phyloP scores from a whole-genome alignment of 2,888 invertebrate genomes.

The Charanyca ferruginea region DNA sequence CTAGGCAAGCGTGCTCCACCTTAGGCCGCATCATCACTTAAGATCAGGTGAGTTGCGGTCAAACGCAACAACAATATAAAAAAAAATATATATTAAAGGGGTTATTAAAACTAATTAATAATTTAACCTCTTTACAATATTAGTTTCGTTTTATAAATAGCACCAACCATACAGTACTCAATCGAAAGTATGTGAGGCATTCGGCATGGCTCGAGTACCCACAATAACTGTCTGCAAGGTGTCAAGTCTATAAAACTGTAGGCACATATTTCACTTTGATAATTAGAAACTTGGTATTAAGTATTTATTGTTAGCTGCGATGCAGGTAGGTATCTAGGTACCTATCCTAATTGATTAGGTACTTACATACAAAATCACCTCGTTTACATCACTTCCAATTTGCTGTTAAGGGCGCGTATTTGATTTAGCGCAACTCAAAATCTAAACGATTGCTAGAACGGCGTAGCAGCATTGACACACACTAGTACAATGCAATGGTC shows the following conservation, averaged over 20 bases:
- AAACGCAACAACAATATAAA: no score
- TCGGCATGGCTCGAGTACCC: constrained; percentile 52
- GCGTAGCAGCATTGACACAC: no score
- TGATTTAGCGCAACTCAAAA: no score
- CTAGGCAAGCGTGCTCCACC: no score
- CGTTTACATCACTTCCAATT: constrained; percentile 16
- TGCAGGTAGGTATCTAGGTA: no score
- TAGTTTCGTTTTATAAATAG: constrained; percentile 16
- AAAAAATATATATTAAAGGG: no score
- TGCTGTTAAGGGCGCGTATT: no score
- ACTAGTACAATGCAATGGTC: no score
- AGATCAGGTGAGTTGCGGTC: no score
- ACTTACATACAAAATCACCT: constrained; percentile 45
- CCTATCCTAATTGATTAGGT: constrained; percentile 37
- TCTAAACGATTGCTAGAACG: no score
- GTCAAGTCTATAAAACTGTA: constrained; percentile 29
- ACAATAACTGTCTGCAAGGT: constrained; percentile 28
- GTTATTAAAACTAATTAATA: background rate
- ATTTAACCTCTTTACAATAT: no score
- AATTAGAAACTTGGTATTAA: constrained; percentile 34
- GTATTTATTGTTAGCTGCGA: constrained; percentile 25
- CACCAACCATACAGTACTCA: background rate
- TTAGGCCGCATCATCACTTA: no score
- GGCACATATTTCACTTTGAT: constrained; percentile 10
- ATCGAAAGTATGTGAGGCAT: constrained; percentile 28